These are phyloP conservation scores for Dysidea cf. avara DNA, from an alignment of 37 sponge, comb jelly and placozoan species.

Conservation along the genomic window DNA sequence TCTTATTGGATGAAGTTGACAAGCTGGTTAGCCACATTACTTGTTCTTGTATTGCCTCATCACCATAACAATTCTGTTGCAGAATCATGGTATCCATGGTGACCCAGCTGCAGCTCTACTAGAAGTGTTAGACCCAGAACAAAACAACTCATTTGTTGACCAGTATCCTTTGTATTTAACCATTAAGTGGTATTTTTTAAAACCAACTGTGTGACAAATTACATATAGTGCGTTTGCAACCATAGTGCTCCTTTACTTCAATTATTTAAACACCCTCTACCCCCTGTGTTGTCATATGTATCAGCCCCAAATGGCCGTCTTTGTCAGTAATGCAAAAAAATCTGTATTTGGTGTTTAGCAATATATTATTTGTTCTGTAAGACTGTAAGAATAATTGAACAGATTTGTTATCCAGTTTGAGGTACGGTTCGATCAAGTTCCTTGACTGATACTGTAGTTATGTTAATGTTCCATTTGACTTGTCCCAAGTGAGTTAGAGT, in stretches of 20 bases:
- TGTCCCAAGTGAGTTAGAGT: conserved; percentile 64
- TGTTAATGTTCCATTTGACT: conserved; percentile 78
- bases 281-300: too few species aligned
- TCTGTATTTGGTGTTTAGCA: too few species aligned
- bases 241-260: too few species aligned
- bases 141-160: conserved; percentile 83
- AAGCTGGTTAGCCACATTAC: conserved; percentile 46
- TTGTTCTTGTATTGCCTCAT: background rate
- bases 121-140: conserved; percentile 93
- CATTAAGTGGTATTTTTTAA: background rate
- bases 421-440: too few species aligned
- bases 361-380: too few species aligned
- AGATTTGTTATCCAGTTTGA: too few species aligned
- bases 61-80: background rate
- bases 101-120: conserved; percentile 93
- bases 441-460: conserved; percentile 35
- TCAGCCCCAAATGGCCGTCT: too few species aligned
- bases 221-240: too few species aligned
- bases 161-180: conserved; percentile 58
- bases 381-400: too few species aligned
- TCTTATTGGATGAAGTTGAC: conserved; percentile 89
- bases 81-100: conserved; percentile 73
- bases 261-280: too few species aligned
- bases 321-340: too few species aligned
- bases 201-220: too few species aligned